Evolutionary conservation across 2,797 vertebrate genomes (phyloP), one percentile per base, ranked within the genome.

Genomic region (Hydrocynus forskahlii): DNA sequence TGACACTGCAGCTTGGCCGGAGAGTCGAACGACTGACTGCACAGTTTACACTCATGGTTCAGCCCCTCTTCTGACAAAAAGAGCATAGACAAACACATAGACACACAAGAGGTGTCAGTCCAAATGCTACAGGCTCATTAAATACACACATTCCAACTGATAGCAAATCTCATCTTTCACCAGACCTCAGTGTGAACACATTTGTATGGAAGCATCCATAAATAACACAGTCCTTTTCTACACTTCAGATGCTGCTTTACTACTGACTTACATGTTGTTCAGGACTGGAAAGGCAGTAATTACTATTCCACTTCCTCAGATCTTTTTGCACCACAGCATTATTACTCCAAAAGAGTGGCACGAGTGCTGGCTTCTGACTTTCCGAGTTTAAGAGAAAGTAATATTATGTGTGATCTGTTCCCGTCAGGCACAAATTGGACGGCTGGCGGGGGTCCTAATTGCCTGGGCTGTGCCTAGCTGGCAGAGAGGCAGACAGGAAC

Each of bases 41-140:
- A 99, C 96, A 99, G 97, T 96, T 99, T 99, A 95, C 98, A 99
- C 94, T 99, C 98, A 25, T 99, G 98, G 97, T 99, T 99, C 97
- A 99, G 99, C 94, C 98, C 98, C 96, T 99, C 98, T 95, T 99
- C 98, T 99, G 97, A 88, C 87, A 88, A 87, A 90, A 91, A 90
- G 76, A 78, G 70, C 69, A 76, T 48, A 82, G 52, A 74, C 35
- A 73, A 43, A 73, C 57, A 54, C 23, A n/a, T n/a, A 52, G 16
- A 38, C 69, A 54, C 29, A 78, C 66, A 75, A 81, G 75, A 23
- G 6, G 7, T 8, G 5, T 74, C 63, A 78, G 76, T 72, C 45
- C 59, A 78, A 81, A 88, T 4, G 89, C 83, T 63, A 92, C 29
- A 29, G 29, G 29, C 29, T 29, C 29, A 84, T 10, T 1, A 45